Base-by-base conservation (phyloP, 1,140 invertebrate genomes). In the Lepidurus arcticus region DNA sequence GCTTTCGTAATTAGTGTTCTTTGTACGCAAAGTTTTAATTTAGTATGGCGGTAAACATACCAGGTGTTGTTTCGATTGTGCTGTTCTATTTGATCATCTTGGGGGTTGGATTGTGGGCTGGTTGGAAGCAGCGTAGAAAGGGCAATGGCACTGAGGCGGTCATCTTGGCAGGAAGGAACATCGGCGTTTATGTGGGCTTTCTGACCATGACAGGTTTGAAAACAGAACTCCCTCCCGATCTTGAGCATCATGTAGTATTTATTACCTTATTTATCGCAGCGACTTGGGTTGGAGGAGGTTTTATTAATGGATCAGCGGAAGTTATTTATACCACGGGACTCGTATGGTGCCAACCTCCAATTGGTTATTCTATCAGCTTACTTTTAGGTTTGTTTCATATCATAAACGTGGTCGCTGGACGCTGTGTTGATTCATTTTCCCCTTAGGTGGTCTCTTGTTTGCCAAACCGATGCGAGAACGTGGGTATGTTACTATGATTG, bases 401-500 rank as follows among this genome's bases (percentile, higher is more conserved):
- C 73, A 6, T 75, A 45, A n/a, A 42, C 34, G 34, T 73, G 2
- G 21, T 42, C 8, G 26, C 44, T 65, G 7, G 16, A 65, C n/a
- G 10, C 34, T 45, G 45, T 42, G 73, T 9, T 44, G 16, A 74
- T 43, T 74, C 24, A 53, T 34, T 44, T 74, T 16, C 13, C 76
- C 84, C 83, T 24, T 83, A 92, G 92, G 92, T 80, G 92, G 92
- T 11, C 83, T 92, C 42, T 88, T 94, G 80, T 94, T 94, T 84
- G 92, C 92, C 4, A 90, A 90, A 81, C 90, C 90, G 80, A 94
- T 94, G 92, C 86, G 93, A 79, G 88, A 90, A 81, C 88, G 91
- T 81, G 92, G 92, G 16, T 93, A 94, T 83, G 90, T 94, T n/a
- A 94, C 93, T 0, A 93, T 94, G 91, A 84, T 94, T 82, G 93